phyloP scores from a whole-genome alignment of 2,113 vertebrate species.

The Progne subis region DNA sequence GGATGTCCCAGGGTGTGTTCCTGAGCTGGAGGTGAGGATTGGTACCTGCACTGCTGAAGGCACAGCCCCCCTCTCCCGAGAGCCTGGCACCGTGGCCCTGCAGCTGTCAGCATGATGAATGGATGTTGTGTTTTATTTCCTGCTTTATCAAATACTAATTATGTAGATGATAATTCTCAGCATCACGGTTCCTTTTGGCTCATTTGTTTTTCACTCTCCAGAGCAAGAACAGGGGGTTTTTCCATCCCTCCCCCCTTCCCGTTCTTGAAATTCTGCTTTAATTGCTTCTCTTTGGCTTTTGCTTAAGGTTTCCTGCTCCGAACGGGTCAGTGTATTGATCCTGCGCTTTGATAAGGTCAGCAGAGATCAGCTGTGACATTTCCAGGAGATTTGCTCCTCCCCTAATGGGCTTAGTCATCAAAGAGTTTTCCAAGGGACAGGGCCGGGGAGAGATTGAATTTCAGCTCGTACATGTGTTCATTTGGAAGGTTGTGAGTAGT shows the following conservation, averaged over 20 bases:
- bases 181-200: conserved; percentile 20
- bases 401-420: conserved; percentile 58
- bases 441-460: not conserved
- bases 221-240: not conserved
- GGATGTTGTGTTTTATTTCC: conserved; percentile 33
- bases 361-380: conserved; percentile 76
- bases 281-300: conserved; percentile 69
- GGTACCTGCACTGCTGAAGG: not conserved
- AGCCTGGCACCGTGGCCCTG: not conserved
- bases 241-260: not conserved
- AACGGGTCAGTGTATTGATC: conserved; percentile 75
- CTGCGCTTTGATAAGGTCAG: conserved; percentile 80
- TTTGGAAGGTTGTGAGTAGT: not conserved
- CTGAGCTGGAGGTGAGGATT: not conserved
- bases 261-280: conserved; percentile 60
- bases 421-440: conserved; percentile 39
- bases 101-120: conserved; percentile 58
- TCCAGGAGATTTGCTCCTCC: conserved; percentile 59
- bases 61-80: not conserved
- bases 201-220: conserved; percentile 33
- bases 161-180: conserved; percentile 48
- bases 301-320: conserved; percentile 43
- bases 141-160: conserved; percentile 53
- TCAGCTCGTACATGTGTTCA: not conserved
- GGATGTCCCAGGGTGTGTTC: rapidly evolving